phyloP scores from a whole-genome alignment of 2,888 invertebrate species.

The Drosophila falleni region DNA sequence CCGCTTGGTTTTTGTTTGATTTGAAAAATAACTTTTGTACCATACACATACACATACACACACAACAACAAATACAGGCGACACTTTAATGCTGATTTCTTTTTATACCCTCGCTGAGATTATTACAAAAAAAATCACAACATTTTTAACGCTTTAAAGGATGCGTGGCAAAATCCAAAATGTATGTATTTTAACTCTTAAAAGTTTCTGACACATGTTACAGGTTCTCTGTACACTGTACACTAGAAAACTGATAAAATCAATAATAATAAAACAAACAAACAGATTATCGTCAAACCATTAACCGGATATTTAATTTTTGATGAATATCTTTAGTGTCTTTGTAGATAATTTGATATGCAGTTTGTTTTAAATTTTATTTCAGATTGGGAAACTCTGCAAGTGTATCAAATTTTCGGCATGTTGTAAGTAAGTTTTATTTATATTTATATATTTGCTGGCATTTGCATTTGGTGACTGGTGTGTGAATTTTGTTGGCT shows the following conservation, averaged over 20 bases:
- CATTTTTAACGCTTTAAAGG: neutral
- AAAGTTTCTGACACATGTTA: too few species aligned
- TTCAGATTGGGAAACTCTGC: too few species aligned
- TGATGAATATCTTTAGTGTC: too few species aligned
- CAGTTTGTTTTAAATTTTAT: too few species aligned
- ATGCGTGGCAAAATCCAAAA: too few species aligned
- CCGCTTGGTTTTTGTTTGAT: conserved; percentile 66
- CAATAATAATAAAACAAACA: too few species aligned
- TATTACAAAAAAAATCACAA: neutral
- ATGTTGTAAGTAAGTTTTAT: neutral
- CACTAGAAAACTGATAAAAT: too few species aligned
- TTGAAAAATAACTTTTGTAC: conserved; percentile 70
- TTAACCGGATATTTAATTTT: too few species aligned
- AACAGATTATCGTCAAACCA: too few species aligned
- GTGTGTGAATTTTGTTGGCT: conserved; percentile 13
- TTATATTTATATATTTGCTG: conserved; percentile 31
- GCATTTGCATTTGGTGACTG: conserved; percentile 22
- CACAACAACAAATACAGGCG: conserved; percentile 19
- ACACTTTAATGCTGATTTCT: conserved; percentile 1
- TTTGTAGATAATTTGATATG: too few species aligned
- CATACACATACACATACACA: conserved; percentile 10
- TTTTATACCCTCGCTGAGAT: neutral
- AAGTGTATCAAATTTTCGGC: neutral
- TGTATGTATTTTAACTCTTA: too few species aligned
- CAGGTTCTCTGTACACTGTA: too few species aligned